phyloP scores from a whole-genome alignment of 2,797 vertebrate genomes.

The Cuculus canorus region DNA sequence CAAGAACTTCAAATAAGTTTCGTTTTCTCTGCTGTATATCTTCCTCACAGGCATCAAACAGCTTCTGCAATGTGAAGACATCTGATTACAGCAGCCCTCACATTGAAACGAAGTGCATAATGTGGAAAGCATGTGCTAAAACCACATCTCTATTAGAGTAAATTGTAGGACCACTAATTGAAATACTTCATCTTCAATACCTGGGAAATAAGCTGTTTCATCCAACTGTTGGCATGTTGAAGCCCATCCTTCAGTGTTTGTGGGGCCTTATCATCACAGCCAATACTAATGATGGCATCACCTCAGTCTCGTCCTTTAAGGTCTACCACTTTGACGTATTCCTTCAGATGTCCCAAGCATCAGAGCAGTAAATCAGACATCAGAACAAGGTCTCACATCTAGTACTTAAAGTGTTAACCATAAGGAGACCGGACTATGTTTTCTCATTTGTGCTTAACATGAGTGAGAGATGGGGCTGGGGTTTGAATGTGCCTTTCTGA shows the following conservation, averaged over 20 bases:
- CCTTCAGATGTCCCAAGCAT: not conserved
- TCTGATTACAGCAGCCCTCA: not conserved
- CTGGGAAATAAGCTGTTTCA: not conserved
- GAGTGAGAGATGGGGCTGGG: not conserved
- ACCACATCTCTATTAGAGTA: not conserved
- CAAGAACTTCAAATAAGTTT: not conserved
- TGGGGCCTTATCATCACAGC: not conserved
- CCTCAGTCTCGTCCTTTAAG: not conserved
- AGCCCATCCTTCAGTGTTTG: not conserved
- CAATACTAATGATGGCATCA: not conserved
- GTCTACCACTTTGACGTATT: not conserved
- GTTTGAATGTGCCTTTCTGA: not conserved
- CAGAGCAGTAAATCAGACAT: not conserved
- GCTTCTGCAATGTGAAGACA: not conserved
- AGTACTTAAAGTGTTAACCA: not conserved
- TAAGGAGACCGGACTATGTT: not conserved
- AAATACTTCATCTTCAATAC: not conserved
- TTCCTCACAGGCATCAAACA: constrained; percentile 14
- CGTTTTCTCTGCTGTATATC: not conserved
- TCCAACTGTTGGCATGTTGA: not conserved
- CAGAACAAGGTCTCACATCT: not conserved
- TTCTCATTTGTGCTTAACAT: not conserved
- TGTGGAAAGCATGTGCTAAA: not conserved
- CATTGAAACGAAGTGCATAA: not conserved
- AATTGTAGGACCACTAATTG: not conserved